phyloP scores from a whole-genome alignment of 2,113 vertebrate genomes.

The Bambusicola thoracicus region DNA sequence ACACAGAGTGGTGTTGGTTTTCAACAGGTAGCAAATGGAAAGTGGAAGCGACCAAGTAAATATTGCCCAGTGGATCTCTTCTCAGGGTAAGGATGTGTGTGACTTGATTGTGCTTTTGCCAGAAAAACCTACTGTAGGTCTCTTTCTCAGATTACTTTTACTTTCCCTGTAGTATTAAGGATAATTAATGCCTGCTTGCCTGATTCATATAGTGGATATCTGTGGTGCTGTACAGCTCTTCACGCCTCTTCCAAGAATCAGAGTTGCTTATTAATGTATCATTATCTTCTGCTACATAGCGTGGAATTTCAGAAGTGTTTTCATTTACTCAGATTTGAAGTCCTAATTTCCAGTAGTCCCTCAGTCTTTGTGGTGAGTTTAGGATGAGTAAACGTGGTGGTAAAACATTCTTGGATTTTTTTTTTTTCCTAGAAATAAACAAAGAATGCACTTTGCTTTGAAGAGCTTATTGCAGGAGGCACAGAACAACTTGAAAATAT shows the following conservation, averaged over 20 bases:
- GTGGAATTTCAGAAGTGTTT: not conserved
- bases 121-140: not conserved
- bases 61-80: conserved; percentile 98
- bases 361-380: not conserved
- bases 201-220: not conserved
- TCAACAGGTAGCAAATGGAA: conserved; percentile 90
- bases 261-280: not conserved
- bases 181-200: not conserved
- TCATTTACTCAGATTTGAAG: not conserved
- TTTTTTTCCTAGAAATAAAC: conserved; percentile 85
- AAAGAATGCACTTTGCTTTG: conserved; percentile 96
- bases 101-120: not conserved
- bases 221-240: not conserved
- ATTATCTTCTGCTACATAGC: not conserved
- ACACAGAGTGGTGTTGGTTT: conserved; percentile 8
- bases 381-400: not conserved
- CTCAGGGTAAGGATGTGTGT: conserved; percentile 87
- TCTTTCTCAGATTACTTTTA: not conserved
- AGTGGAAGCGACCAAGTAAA: conserved; percentile 93
- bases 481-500: conserved; percentile 98
- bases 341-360: not conserved
- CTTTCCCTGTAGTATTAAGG: not conserved
- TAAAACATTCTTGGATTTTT: not conserved
- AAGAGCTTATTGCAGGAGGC: conserved; percentile 94
- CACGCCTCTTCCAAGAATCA: not conserved